Conservation (phyloP, 2,888 invertebrate genomes). For the Aproaerema taeniolella region DNA sequence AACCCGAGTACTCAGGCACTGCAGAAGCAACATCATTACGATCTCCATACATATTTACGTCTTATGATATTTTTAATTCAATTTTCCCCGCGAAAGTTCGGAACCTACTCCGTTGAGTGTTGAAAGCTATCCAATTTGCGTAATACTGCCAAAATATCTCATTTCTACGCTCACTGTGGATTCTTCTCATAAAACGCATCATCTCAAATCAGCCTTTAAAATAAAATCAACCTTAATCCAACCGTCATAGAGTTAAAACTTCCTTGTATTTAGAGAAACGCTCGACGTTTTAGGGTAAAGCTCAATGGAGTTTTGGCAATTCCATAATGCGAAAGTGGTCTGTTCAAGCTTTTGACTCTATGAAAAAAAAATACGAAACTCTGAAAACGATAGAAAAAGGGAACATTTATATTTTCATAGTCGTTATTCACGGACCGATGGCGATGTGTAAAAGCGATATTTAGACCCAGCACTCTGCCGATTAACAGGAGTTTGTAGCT, state of each 20-base stretch:
- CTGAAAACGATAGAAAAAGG: slow-evolving; percentile 74
- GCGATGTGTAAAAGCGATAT: slow-evolving; percentile 71
- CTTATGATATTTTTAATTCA: slow-evolving; percentile 77
- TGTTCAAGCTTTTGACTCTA: slow-evolving; percentile 78
- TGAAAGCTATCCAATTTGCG: slow-evolving; percentile 79
- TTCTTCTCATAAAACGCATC: slow-evolving; percentile 26
- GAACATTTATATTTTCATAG: slow-evolving; percentile 76
- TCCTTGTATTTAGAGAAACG: no score
- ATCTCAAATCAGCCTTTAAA: no score
- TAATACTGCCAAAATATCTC: slow-evolving; percentile 78
- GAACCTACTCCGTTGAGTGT: slow-evolving; percentile 77
- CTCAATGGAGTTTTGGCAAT: slow-evolving; percentile 75
- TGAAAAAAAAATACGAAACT: slow-evolving; percentile 73
- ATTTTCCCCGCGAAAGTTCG: slow-evolving; percentile 74
- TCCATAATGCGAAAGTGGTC: slow-evolving; percentile 78
- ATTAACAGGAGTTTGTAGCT: slow-evolving; percentile 54
- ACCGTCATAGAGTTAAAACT: no score
- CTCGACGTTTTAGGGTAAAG: slow-evolving; percentile 32
- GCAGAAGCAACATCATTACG: slow-evolving; percentile 65
- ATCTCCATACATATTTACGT: slow-evolving; percentile 68
- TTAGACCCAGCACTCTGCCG: slow-evolving; percentile 73
- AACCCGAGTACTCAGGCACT: slow-evolving; percentile 17
- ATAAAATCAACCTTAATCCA: no score
- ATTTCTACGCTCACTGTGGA: slow-evolving; percentile 72
- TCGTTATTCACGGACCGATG: slow-evolving; percentile 74